phyloP scores from a whole-genome alignment of 2,113 vertebrate species.

The Monarcha castaneiventris region DNA sequence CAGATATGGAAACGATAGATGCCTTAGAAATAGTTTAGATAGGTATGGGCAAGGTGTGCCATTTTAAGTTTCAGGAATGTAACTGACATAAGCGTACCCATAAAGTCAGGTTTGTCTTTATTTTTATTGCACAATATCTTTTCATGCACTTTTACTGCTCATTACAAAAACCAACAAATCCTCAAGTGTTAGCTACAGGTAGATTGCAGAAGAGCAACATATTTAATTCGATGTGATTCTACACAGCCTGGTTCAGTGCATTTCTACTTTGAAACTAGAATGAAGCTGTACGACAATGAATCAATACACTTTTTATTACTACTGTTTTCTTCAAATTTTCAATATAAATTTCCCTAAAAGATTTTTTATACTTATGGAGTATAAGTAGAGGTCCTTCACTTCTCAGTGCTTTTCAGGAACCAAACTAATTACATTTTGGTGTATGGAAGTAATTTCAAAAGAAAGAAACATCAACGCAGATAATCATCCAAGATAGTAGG shows the following conservation, averaged over 20 bases:
- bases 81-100: not conserved
- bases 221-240: not conserved
- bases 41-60: not conserved
- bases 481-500: not conserved
- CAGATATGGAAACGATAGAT: not conserved
- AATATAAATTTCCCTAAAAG: not conserved
- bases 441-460: not conserved
- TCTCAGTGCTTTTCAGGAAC: not conserved
- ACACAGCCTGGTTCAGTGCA: not conserved
- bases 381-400: no score
- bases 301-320: not conserved
- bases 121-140: conserved; percentile 4
- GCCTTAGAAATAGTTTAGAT: conserved; percentile 18
- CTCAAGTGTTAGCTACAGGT: not conserved
- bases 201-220: not conserved
- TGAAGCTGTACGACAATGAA: not conserved
- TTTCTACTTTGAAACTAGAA: not conserved
- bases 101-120: not conserved
- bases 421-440: not conserved
- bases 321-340: not conserved
- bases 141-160: not conserved
- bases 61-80: conserved; percentile 24
- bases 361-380: not conserved
- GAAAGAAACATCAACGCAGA: not conserved
- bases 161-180: not conserved